Percentiles rank a stretch among this genome's conserved stretches.
These are phyloP conservation scores for Tenthredo distinguenda DNA, from an alignment of 2,888 invertebrate species.

Conservation along the genomic window DNA sequence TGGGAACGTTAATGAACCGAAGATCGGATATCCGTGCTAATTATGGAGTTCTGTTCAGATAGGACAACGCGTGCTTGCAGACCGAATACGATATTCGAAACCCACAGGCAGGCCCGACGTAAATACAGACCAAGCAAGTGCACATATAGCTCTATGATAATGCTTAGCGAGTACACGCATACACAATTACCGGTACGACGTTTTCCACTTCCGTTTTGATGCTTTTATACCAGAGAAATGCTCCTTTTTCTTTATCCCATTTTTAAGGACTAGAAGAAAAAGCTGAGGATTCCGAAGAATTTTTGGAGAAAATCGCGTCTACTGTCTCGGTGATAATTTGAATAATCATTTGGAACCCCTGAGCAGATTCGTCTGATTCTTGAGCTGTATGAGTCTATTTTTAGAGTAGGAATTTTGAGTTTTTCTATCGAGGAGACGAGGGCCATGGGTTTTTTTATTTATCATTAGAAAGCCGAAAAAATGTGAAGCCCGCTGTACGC, in stretches of 20 bases:
- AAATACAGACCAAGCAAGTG: not conserved
- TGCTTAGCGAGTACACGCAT: not conserved
- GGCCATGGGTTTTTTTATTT: too few species aligned
- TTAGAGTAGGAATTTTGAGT: not conserved
- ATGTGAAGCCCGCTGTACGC: not conserved
- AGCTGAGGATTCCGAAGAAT: not conserved
- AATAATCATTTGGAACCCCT: not conserved
- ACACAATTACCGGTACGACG: not conserved
- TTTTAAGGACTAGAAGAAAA: not conserved
- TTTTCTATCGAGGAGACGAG: not conserved
- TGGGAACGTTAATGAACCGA: constrained; percentile 45
- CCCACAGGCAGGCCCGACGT: not conserved
- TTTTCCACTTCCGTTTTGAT: not conserved
- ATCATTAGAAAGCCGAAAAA: not conserved
- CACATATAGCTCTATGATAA: not conserved
- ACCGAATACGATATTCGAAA: not conserved
- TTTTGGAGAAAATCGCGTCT: not conserved
- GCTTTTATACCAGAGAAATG: not conserved
- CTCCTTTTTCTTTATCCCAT: not conserved
- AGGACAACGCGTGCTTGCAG: constrained; percentile 13
- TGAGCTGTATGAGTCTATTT: not conserved
- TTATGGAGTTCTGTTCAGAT: constrained; percentile 37
- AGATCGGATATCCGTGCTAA: constrained; percentile 50
- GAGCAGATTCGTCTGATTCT: not conserved
- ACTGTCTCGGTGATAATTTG: too few species aligned